These are phyloP conservation scores for Metaphire vulgaris DNA, from an alignment of 1,140 invertebrate species.

Conservation along the genomic window DNA sequence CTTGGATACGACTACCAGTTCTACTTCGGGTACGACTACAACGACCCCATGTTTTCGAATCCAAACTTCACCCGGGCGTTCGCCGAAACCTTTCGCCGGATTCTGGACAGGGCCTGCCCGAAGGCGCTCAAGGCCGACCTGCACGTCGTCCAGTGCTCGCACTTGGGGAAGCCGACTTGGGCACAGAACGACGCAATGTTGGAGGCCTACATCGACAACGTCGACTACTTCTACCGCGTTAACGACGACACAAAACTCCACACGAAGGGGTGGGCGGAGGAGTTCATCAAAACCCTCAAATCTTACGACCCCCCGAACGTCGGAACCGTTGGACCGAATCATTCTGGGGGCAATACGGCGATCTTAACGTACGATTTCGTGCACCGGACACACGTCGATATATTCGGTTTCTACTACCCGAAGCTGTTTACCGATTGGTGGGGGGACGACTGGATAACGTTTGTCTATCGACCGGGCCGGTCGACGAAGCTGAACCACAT, in stretches of 20 bases:
- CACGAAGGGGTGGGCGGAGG: slow-evolving; percentile 19
- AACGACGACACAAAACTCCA: slow-evolving; percentile 27
- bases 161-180: slow-evolving; percentile 22
- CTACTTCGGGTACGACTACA: slow-evolving; percentile 20
- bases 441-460: slow-evolving; percentile 29
- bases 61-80: neutral
- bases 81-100: neutral
- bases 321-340: slow-evolving; percentile 9
- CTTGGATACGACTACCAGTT: slow-evolving; percentile 19
- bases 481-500: slow-evolving; percentile 15
- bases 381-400: slow-evolving; percentile 17
- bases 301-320: slow-evolving; percentile 10
- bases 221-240: slow-evolving; percentile 27
- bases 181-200: slow-evolving; percentile 31
- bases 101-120: slow-evolving; percentile 4
- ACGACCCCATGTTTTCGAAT: slow-evolving; percentile 2
- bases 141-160: slow-evolving; percentile 28
- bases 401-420: slow-evolving; percentile 28
- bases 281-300: slow-evolving; percentile 21
- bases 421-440: slow-evolving; percentile 30
- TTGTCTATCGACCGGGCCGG: slow-evolving; percentile 16
- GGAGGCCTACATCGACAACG: slow-evolving; percentile 28
- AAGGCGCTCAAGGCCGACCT: neutral
- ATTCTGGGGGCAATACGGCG: slow-evolving; percentile 1
- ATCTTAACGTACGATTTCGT: slow-evolving; percentile 28